These are phyloP conservation scores for Sphecodes monilicornis DNA, from an alignment of 2,888 invertebrate genomes.

Conservation along the genomic window DNA sequence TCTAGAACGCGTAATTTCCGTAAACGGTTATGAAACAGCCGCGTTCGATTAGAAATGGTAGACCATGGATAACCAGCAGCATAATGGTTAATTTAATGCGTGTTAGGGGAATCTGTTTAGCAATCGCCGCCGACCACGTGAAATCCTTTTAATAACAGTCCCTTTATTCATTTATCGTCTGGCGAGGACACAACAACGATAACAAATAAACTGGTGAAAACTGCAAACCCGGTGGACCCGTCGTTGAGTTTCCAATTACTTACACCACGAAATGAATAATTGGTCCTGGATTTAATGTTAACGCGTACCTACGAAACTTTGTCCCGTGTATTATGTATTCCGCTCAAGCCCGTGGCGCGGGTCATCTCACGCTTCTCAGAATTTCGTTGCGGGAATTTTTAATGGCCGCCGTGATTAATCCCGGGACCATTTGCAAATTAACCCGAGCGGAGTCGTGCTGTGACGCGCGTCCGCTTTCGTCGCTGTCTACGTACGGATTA, in stretches of 20 bases:
- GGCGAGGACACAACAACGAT: not conserved
- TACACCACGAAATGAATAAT: conserved; percentile 18
- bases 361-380: conserved; percentile 16
- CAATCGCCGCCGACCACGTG: not conserved
- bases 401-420: conserved; percentile 34
- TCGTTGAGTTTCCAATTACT: not conserved
- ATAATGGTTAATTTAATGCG: conserved; percentile 33
- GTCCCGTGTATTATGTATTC: conserved; percentile 22
- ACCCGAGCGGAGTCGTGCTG: conserved; percentile 14
- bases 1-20: conserved; percentile 23
- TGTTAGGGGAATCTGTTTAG: conserved; percentile 3
- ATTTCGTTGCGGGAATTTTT: conserved; percentile 31
- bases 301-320: not conserved
- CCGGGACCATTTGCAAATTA: conserved; percentile 36
- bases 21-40: conserved; percentile 30
- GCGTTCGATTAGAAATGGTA: conserved; percentile 29
- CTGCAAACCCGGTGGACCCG: no score
- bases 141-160: not conserved
- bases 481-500: not conserved
- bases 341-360: not conserved
- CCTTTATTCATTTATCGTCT: not conserved
- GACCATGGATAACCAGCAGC: conserved; percentile 27
- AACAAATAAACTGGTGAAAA: not conserved
- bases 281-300: not conserved
- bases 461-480: conserved; percentile 19